Percentiles rank a stretch among this genome's conserved stretches.
These are phyloP conservation scores for Smithornis capensis DNA, from an alignment of 2,113 vertebrate genomes.

Conservation along the genomic window DNA sequence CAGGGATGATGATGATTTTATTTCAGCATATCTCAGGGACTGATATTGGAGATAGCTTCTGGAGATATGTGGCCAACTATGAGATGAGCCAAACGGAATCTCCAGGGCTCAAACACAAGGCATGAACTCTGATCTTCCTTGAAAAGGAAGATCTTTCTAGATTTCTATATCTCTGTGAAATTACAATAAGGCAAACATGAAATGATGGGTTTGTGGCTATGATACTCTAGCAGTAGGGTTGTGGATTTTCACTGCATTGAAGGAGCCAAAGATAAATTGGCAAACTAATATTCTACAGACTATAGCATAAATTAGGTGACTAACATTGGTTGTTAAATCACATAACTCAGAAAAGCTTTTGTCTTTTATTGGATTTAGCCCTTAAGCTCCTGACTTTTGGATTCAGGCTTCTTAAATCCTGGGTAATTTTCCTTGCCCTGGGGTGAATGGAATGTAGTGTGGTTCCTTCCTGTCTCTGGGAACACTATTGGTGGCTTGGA, in stretches of 20 bases:
- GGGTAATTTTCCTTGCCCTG: neutral
- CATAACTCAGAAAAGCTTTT: neutral
- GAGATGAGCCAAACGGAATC: neutral
- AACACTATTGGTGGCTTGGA: neutral
- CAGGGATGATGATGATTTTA: neutral
- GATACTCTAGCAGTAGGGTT: neutral
- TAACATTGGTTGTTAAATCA: neutral
- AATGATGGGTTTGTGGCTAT: neutral
- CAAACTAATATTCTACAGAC: neutral
- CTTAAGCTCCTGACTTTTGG: neutral
- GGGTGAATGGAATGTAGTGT: neutral
- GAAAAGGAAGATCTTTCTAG: neutral
- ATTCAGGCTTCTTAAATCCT: neutral
- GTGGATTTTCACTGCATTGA: neutral
- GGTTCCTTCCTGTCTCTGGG: neutral
- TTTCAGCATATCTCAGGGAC: neutral
- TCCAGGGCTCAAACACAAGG: neutral
- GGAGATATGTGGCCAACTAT: neutral
- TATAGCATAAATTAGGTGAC: neutral
- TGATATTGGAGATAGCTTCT: neutral
- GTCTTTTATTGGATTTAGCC: neutral
- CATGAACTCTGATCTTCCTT: neutral
- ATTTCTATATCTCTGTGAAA: neutral
- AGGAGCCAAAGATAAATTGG: neutral
- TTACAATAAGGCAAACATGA: neutral